phyloP scores from a whole-genome alignment of 1,140 invertebrate species.

The Platyscapa corneri region DNA sequence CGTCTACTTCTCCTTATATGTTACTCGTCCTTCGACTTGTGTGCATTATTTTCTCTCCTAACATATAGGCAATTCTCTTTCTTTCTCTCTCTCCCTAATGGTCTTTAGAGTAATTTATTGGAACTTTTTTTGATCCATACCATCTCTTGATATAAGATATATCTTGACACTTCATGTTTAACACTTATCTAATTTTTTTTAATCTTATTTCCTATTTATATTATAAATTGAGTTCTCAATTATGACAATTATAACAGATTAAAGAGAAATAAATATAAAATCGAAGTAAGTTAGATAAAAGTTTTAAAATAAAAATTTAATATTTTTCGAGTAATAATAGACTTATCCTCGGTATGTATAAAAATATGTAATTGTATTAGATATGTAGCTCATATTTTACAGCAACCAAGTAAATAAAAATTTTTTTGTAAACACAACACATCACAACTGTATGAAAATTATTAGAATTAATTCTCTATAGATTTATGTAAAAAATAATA shows the following conservation, averaged over 20 bases:
- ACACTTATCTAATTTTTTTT: background rate
- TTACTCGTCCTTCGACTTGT: conserved; percentile 13
- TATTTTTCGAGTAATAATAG: background rate
- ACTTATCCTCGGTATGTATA: too few species aligned
- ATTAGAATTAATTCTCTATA: background rate
- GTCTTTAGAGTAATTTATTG: background rate
- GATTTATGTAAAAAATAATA: background rate
- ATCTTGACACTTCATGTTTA: background rate
- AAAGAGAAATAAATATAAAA: background rate
- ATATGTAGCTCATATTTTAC: background rate
- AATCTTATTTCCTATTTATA: background rate
- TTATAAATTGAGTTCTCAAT: background rate
- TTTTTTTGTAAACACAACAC: background rate
- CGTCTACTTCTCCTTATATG: conserved; percentile 21
- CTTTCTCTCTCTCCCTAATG: background rate
- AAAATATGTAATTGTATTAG: background rate
- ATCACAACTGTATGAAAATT: background rate
- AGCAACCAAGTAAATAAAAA: background rate
- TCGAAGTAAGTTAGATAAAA: too few species aligned
- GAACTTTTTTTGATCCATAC: background rate
- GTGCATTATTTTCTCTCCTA: conserved; percentile 18
- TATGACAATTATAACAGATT: background rate
- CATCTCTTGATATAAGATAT: too few species aligned
- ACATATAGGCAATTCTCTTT: background rate
- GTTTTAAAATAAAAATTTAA: background rate